phyloP scores from a whole-genome alignment of 2,113 vertebrate genomes.

The Sorex araneus region DNA sequence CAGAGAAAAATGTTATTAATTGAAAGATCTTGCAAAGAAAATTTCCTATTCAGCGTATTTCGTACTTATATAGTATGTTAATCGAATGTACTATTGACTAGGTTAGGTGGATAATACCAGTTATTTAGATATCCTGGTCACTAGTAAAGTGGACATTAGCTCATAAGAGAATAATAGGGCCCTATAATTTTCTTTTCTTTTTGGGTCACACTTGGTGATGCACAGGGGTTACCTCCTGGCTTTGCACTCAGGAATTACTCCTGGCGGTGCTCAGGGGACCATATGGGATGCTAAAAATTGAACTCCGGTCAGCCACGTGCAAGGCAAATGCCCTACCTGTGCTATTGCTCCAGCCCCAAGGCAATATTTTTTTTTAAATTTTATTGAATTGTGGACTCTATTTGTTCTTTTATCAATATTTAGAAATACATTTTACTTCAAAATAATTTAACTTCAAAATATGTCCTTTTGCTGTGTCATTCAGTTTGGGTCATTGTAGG shows the following conservation, averaged over 20 bases:
- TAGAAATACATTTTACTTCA: neutral
- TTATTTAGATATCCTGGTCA: neutral
- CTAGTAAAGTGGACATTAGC: neutral
- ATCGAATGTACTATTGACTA: neutral
- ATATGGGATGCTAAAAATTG: too few species aligned
- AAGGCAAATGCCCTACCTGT: too few species aligned
- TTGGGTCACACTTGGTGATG: too few species aligned
- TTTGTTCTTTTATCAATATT: slow-evolving; percentile 42
- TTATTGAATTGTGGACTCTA: neutral
- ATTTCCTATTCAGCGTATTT: neutral
- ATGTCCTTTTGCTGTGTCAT: neutral
- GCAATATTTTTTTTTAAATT: neutral
- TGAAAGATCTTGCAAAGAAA: neutral
- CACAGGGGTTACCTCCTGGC: too few species aligned
- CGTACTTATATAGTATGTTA: neutral
- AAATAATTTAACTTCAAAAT: neutral
- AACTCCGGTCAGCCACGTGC: too few species aligned
- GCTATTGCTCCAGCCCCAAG: too few species aligned
- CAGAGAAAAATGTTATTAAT: neutral
- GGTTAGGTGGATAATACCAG: neutral
- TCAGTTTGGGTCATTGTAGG: neutral
- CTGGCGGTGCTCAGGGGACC: too few species aligned
- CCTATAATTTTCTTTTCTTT: neutral
- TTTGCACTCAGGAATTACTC: too few species aligned
- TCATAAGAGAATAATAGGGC: neutral